Base-by-base conservation (phyloP, 2,113 vertebrate genomes). In the Egretta garzetta region DNA sequence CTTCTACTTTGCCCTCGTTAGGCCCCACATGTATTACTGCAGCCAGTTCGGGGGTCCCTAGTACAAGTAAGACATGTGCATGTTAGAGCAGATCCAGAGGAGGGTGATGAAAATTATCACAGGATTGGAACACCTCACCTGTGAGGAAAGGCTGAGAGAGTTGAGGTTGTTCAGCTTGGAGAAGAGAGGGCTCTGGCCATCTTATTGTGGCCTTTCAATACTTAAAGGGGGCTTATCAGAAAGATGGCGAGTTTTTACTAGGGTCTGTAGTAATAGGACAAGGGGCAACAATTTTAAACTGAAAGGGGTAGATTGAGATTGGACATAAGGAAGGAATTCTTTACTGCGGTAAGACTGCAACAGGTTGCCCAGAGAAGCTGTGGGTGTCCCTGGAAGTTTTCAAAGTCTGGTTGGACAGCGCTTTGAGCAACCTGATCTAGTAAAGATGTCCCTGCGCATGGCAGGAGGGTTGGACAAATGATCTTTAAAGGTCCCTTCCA, bases 391-490 rank as follows among this genome's bases (percentile, higher is more conserved):
- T 19, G 17, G 7, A 41, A 49, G 11, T 19, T 22, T 63, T 53
- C 53, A 53, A 15, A 24, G 15, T 1, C 28, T 19, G 9, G 12
- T 5, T 43, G 10, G 27, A 58, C 3, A 15, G 32, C 9, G 9
- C 50, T 86, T 74, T 67, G 23, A 73, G 52, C 24, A 80, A 39
- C 20, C 5, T 39, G 14, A 8, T 18, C n/a, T 60, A 26, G 32
- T 35, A 14, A 80, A 43, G 80, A 3, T 49, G 21, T 35, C 4
- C 35, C 15, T 52, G 3, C 8, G 6, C 15, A 12, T 6, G 2
- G 6, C 7, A 24, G 12, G 6, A 3, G 6, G 1, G 1, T 9
- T 58, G 35, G 1, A 43, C 12, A 71, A 10, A n/a, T 8, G 3
- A 32, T 15, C 23, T 89, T 71, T 64, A 60, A n/a, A 55, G 32